phyloP scores from a whole-genome alignment of 2,113 vertebrate species.

The Chinchilla lanigera region DNA sequence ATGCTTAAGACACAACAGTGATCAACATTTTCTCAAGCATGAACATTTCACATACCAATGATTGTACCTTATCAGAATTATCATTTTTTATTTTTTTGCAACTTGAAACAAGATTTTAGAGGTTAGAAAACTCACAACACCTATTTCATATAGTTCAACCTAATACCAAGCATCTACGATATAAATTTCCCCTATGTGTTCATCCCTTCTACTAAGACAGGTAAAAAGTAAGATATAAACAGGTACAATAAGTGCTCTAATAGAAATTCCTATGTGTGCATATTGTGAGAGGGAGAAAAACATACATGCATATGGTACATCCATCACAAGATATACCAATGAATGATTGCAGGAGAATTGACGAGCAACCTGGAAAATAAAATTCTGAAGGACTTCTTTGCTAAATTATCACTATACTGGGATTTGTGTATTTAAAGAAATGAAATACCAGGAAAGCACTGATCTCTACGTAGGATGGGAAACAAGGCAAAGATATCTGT shows the following conservation, averaged over 20 bases:
- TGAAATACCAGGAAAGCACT: background rate
- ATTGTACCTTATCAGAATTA: background rate
- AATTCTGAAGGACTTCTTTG: background rate
- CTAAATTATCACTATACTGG: background rate
- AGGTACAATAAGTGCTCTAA: background rate
- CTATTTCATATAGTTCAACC: constrained; percentile 19
- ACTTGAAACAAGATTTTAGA: background rate
- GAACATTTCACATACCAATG: constrained; percentile 18
- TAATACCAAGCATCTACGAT: background rate
- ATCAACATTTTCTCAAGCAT: constrained; percentile 1
- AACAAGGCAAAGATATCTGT: background rate
- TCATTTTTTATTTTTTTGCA: background rate
- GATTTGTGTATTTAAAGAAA: constrained; percentile 17
- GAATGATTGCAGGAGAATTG: constrained; percentile 19
- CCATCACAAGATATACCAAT: background rate
- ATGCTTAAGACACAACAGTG: background rate
- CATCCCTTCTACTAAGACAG: background rate
- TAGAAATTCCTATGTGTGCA: background rate
- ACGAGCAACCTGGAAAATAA: background rate
- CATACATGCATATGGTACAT: background rate
- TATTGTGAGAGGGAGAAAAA: background rate
- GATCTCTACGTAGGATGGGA: background rate
- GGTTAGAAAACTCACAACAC: background rate
- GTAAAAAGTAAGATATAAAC: constrained; percentile 20
- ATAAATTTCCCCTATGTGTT: background rate